phyloP scores from a whole-genome alignment of 2,113 vertebrate species.

The Oncorhynchus tshawytscha region DNA sequence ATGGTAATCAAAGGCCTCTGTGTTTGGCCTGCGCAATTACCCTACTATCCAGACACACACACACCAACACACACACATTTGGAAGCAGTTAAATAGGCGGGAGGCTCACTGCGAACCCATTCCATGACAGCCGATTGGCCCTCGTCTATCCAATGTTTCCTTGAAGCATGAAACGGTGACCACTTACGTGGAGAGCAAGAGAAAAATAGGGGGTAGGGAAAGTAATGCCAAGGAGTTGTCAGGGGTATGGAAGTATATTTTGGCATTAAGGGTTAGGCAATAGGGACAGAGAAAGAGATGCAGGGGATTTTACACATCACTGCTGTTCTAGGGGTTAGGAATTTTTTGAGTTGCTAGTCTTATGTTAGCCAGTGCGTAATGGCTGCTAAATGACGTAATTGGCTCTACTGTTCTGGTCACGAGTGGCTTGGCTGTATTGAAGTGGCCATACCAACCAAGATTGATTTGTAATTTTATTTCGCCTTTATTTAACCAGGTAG shows the following conservation, averaged over 20 bases:
- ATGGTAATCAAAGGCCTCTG: conserved; percentile 50
- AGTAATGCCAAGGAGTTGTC: not conserved
- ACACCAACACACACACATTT: conserved; percentile 37
- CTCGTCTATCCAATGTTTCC: conserved; percentile 64
- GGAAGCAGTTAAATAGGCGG: conserved; percentile 65
- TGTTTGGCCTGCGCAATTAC: conserved; percentile 56
- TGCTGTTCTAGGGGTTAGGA: not conserved
- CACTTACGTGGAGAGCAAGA: conserved; percentile 44
- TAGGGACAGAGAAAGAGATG: not conserved
- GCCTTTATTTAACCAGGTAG: no score
- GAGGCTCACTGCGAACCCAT: conserved; percentile 61
- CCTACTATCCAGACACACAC: conserved; percentile 8
- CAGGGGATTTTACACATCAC: conserved; percentile 1
- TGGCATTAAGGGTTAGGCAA: not conserved
- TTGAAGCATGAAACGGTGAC: conserved; percentile 60
- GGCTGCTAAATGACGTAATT: conserved; percentile 67
- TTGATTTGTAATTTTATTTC: conserved; percentile 1
- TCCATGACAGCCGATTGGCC: conserved; percentile 66
- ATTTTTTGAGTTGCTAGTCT: conserved; percentile 50
- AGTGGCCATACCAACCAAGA: conserved; percentile 39
- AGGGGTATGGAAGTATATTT: not conserved
- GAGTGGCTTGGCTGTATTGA: conserved; percentile 57
- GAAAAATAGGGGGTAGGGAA: not conserved
- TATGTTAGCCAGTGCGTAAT: conserved; percentile 67
- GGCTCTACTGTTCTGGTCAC: conserved; percentile 54